A percentile compares a stretch with the other conserved stretches of the same genome.
Evolutionary conservation across 2,888 invertebrate species (phyloP).

Genomic region (Laothoe populi): DNA sequence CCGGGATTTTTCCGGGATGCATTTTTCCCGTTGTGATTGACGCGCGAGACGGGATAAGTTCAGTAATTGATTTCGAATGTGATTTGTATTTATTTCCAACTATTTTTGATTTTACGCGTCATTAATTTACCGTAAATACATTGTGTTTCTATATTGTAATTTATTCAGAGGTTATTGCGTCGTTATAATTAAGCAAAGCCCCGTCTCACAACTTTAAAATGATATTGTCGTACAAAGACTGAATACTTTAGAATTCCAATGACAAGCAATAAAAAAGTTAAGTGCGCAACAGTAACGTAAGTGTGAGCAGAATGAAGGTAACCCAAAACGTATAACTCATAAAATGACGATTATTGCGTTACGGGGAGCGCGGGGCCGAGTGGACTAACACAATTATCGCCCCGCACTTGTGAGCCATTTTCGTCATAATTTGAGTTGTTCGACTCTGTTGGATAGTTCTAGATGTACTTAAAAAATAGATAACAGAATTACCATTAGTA

Average conservation of each 20-base stretch:
- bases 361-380: constrained; percentile 47
- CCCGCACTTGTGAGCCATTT: constrained; percentile 55
- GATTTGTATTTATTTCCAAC: neutral
- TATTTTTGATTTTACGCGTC: neutral
- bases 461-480: neutral
- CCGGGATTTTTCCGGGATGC: constrained; percentile 25
- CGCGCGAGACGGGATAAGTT: constrained; percentile 55
- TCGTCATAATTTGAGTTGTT: constrained; percentile 53
- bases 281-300: constrained; percentile 36
- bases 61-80: constrained; percentile 58
- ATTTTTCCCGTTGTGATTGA: constrained; percentile 25
- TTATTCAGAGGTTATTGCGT: neutral
- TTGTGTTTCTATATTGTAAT: neutral
- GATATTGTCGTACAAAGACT: neutral
- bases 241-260: constrained; percentile 14
- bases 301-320: constrained; percentile 37
- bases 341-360: constrained; percentile 72
- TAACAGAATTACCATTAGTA: neutral
- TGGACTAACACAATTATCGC: constrained; percentile 68
- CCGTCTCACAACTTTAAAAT: neutral
- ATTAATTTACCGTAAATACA: neutral
- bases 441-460: neutral
- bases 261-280: constrained; percentile 35
- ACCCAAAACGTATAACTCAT: constrained; percentile 50
- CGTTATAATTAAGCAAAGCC: neutral